Conservation (phyloP, 2,888 invertebrate genomes). For the Myopa testacea region DNA sequence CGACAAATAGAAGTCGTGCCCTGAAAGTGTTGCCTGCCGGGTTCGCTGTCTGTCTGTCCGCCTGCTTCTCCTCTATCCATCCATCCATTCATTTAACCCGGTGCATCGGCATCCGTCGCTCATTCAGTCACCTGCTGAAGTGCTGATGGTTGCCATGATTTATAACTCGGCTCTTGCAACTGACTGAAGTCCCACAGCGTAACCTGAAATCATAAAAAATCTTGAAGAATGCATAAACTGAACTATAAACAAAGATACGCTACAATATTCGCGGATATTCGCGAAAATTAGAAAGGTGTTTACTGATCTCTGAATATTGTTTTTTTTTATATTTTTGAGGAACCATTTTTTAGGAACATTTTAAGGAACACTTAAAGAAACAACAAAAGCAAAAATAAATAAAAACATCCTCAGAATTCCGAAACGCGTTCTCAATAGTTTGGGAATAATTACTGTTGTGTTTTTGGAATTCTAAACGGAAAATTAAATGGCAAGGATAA, state of each 20-base stretch:
- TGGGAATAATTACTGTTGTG: neutral
- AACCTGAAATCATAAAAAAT: neutral
- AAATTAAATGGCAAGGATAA: slow-evolving; percentile 4
- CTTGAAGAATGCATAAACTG: neutral
- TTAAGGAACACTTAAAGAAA: no score
- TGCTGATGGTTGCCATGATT: slow-evolving; percentile 36
- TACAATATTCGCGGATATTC: no score
- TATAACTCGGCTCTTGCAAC: slow-evolving; percentile 5
- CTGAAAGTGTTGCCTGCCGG: slow-evolving; percentile 3
- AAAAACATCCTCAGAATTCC: no score
- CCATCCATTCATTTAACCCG: neutral
- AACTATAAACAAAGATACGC: no score
- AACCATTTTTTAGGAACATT: no score
- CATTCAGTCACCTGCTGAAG: slow-evolving; percentile 30
- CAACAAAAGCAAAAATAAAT: no score
- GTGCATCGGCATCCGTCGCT: slow-evolving; percentile 8
- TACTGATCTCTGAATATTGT: no score
- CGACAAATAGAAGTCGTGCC: slow-evolving; percentile 26
- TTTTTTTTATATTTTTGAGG: no score
- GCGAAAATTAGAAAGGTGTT: no score
- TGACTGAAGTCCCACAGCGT: neutral
- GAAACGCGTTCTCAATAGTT: no score
- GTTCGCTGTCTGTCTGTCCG: neutral
- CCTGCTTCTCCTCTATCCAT: neutral
- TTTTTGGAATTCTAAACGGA: neutral